Percentiles rank a stretch among this genome's conserved stretches.
phyloP scores from a whole-genome alignment of 1,140 invertebrate genomes.

The Heliconius eleuchia region DNA sequence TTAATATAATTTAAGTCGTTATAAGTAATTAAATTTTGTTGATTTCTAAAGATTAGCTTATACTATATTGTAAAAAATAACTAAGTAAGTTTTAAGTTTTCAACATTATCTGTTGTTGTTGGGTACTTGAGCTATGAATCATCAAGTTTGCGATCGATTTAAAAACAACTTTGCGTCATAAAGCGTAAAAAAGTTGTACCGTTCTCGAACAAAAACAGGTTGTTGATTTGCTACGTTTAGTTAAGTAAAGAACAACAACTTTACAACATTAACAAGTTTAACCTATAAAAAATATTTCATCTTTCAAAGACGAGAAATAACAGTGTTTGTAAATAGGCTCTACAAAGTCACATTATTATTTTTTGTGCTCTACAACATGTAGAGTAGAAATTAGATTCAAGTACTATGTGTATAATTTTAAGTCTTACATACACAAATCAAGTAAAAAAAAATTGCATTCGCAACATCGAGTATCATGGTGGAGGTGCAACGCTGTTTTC shows the following conservation, averaged over 20 bases:
- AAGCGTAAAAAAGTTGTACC: neutral
- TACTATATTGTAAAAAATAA: neutral
- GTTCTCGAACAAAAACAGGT: neutral
- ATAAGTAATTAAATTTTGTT: neutral
- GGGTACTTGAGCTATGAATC: neutral
- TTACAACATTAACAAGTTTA: neutral
- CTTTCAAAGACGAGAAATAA: no score
- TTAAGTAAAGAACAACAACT: neutral
- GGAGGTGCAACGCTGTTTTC: constrained; percentile 17
- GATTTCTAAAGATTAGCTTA: neutral
- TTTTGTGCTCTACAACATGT: no score
- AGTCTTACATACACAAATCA: neutral
- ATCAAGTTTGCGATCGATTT: neutral
- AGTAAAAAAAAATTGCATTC: neutral
- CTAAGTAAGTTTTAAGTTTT: neutral
- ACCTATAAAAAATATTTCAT: neutral
- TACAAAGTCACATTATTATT: no score
- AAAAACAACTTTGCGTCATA: neutral
- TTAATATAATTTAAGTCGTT: neutral
- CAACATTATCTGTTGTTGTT: neutral
- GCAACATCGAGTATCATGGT: neutral
- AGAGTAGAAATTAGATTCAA: no score
- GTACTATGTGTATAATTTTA: no score
- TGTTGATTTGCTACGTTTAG: neutral
- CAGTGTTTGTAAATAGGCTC: no score